Base-by-base conservation (phyloP, 2,797 vertebrate genomes). In the Poecilia velifera region DNA sequence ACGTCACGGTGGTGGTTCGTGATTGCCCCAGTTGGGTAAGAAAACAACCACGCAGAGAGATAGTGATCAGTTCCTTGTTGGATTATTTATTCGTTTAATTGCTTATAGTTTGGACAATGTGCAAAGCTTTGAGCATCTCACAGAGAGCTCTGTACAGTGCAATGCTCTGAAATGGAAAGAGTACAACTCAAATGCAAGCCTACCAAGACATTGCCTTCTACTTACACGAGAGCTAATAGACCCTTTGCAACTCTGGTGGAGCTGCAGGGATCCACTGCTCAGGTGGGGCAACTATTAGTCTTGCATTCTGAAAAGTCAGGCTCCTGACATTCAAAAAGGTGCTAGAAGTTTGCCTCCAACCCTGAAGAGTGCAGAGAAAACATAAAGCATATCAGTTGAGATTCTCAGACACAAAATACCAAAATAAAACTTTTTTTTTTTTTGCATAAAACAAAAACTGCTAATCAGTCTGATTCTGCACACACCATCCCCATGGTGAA, bases 1-100 rank as follows among this genome's bases (percentile, higher is more conserved):
- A 97, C 74, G 96, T 99, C 88, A 94, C 94, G 18, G 96, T 99
- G 51, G 95, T 97, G 93, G 96, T 98, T 16, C 96, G 96, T 36
- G 97, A 99, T 86, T 99, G 97, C 87, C 96, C 96, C 72, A 96
- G 95, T 87, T 99, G 98, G 98, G 97, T 99, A 95, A 97, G 97
- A 83, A 3, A 45, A 43, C 43, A 22, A 22, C 8, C 18, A 5
- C 34, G 1, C 31, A 9, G 20, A 51, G 72, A 47, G 13, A 74
- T 6, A 18, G 53, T 7, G 47, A 31, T 53, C 16, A 45, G 41
- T 31, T 75, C 41, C 10, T 47, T 16, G 14, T 46, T 8, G 9
- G 9, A 59, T 51, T 22, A 8, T 51, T 51, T 22, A 22, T 51
- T 51, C 49, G 1, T 22, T 36, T 20, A 20, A 34, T 1, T 18